Evolutionary conservation across 1,140 invertebrate genomes (phyloP).

Genomic region (Cylas formicarius): DNA sequence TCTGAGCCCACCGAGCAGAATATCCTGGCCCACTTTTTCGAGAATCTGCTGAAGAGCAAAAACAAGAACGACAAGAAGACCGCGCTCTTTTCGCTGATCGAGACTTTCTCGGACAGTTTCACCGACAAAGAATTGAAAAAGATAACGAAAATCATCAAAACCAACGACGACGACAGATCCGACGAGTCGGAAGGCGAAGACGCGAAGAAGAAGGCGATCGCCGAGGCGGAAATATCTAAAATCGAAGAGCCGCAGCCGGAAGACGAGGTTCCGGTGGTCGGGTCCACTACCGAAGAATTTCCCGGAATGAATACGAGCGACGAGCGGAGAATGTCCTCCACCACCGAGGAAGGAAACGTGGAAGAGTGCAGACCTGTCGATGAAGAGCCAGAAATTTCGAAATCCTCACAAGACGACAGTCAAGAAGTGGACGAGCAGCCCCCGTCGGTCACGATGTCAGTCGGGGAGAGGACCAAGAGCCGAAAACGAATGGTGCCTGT

Average conservation of each 20-base stretch:
- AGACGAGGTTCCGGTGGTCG: conserved; percentile 8
- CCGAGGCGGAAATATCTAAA: conserved; percentile 1
- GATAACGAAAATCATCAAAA: conserved; percentile 28
- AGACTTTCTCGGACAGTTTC: conserved; percentile 29
- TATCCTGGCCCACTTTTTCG: conserved; percentile 30
- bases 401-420: not conserved
- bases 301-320: not conserved
- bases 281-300: conserved; percentile 11
- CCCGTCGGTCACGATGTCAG: conserved; percentile 19
- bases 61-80: conserved; percentile 31
- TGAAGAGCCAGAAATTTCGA: not conserved
- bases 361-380: not conserved
- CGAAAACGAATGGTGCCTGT: conserved; percentile 15
- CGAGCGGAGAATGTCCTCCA: not conserved
- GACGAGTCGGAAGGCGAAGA: conserved; percentile 15
- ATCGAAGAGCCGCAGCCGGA: conserved; percentile 2
- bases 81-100: conserved; percentile 26
- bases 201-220: conserved; percentile 8
- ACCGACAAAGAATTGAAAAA: conserved; percentile 23
- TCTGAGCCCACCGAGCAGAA: conserved; percentile 24
- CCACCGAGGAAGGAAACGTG: conserved; percentile 4
- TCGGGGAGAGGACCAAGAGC: conserved; percentile 34
- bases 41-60: conserved; percentile 27
- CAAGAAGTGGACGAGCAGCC: not conserved
- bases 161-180: conserved; percentile 17